Conservation (phyloP, 2,888 invertebrate genomes). For the Drosophila atroscutellata region DNA sequence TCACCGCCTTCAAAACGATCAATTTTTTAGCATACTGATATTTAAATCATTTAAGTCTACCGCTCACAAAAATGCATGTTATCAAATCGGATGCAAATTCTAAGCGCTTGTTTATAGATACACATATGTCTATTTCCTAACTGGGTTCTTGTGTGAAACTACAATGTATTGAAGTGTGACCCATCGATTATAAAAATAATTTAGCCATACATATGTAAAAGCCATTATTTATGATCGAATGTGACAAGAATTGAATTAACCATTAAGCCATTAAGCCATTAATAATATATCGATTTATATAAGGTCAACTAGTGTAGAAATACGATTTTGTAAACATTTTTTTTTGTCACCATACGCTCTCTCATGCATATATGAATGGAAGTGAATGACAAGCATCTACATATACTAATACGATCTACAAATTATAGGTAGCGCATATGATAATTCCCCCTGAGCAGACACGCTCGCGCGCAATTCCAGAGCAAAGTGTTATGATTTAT, state of each 20-base stretch:
- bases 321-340: slow-evolving; percentile 12
- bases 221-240: slow-evolving; percentile 49
- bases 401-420: slow-evolving; percentile 22
- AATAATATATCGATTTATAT: slow-evolving; percentile 1
- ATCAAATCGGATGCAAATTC: slow-evolving; percentile 23
- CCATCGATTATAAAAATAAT: slow-evolving; percentile 37
- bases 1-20: slow-evolving; percentile 28
- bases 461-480: slow-evolving; percentile 9
- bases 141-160: neutral
- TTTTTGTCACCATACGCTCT: neutral
- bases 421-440: slow-evolving; percentile 25
- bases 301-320: slow-evolving; percentile 54
- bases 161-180: neutral
- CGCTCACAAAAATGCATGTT: slow-evolving; percentile 9
- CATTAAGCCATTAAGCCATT: neutral
- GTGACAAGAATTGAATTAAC: neutral
- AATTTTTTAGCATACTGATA: slow-evolving; percentile 12
- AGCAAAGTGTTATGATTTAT: slow-evolving; percentile 5
- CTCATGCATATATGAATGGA: neutral
- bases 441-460: slow-evolving; percentile 17
- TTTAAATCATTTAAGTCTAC: slow-evolving; percentile 15
- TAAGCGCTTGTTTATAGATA: neutral
- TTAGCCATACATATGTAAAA: slow-evolving; percentile 40
- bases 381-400: slow-evolving; percentile 23
- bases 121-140: neutral